A percentile compares a stretch with the other conserved stretches of the same genome.
These are phyloP conservation scores for Cryptoblepharus egeriae DNA, from an alignment of 2,797 vertebrate species.

Conservation along the genomic window DNA sequence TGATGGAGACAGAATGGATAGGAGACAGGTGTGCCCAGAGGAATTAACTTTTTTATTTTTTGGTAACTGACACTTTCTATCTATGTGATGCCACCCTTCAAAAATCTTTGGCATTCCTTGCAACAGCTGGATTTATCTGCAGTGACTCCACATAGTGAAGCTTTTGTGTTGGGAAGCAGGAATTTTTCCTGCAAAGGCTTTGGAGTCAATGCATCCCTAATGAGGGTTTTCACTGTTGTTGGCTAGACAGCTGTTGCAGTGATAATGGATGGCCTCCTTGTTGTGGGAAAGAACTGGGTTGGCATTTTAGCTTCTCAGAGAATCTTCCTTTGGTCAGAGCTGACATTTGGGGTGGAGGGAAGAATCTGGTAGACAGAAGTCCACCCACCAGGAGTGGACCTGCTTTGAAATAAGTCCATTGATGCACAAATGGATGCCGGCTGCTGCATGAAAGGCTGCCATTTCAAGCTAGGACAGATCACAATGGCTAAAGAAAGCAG, in stretches of 20 bases:
- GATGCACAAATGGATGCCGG: constrained; percentile 43
- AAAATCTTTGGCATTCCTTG: constrained; percentile 36
- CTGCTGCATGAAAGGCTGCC: constrained; percentile 40
- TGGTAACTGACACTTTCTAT: not conserved
- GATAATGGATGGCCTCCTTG: constrained; percentile 44
- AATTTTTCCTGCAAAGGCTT: constrained; percentile 5
- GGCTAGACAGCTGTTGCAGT: constrained; percentile 31
- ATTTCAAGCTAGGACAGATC: constrained; percentile 56
- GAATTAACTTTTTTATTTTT: not conserved
- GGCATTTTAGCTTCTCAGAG: not conserved
- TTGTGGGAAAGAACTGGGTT: constrained; percentile 52
- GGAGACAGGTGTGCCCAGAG: constrained; percentile 16
- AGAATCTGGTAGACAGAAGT: constrained; percentile 39
- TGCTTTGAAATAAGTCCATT: constrained; percentile 53
- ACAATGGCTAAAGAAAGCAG: constrained; percentile 56
- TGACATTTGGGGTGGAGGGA: constrained; percentile 21
- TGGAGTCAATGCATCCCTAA: not conserved
- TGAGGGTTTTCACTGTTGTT: constrained; percentile 8
- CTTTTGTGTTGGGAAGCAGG: not conserved
- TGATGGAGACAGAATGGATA: constrained; percentile 27
- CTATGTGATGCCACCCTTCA: accelerated
- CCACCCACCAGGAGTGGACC: constrained; percentile 32
- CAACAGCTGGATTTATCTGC: constrained; percentile 5
- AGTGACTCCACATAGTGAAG: not conserved
- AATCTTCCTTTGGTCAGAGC: constrained; percentile 45